Percentiles rank a stretch among this genome's conserved stretches.
Evolutionary conservation across 30 jellyfish, hydroid and myxozoan species (phyloP).

Genomic region (Nemopilema nomurai): DNA sequence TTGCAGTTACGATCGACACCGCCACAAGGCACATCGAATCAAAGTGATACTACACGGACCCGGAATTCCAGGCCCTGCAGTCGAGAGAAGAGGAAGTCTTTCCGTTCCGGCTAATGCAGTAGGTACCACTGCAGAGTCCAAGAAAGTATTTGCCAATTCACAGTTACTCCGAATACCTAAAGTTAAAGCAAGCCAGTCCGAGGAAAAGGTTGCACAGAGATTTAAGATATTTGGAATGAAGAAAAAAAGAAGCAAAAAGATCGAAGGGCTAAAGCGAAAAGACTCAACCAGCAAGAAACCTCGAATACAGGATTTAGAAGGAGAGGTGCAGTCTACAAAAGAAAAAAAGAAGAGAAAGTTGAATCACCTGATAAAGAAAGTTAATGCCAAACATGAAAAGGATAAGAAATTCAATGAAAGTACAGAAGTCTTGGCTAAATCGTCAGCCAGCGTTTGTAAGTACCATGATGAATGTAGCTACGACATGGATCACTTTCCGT

Average conservation of each 20-base stretch:
- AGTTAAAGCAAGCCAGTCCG: no score
- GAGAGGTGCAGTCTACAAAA: background rate
- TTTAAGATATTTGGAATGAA: background rate
- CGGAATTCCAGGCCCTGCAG: constrained; percentile 81
- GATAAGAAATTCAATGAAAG: background rate
- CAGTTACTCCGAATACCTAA: background rate
- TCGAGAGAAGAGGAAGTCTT: constrained; percentile 32
- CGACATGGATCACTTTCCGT: constrained; percentile 37
- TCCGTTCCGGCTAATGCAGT: constrained; percentile 10
- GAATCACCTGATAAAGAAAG: background rate
- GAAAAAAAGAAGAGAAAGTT: background rate
- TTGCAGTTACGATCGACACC: constrained; percentile 55
- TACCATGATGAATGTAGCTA: constrained; percentile 37
- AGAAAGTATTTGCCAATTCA: no score
- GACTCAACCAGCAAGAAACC: background rate
- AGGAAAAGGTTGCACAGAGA: background rate
- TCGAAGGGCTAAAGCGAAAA: background rate
- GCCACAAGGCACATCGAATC: constrained; percentile 56
- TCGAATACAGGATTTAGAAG: background rate
- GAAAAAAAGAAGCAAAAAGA: background rate
- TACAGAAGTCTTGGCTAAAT: background rate
- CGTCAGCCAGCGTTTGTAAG: background rate
- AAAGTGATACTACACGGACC: constrained; percentile 71
- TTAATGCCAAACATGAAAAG: background rate
- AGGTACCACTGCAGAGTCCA: background rate